Percentiles rank a stretch among this genome's conserved stretches.
Evolutionary conservation across 1,140 invertebrate genomes (phyloP).

Genomic region (Cepaea nemoralis): DNA sequence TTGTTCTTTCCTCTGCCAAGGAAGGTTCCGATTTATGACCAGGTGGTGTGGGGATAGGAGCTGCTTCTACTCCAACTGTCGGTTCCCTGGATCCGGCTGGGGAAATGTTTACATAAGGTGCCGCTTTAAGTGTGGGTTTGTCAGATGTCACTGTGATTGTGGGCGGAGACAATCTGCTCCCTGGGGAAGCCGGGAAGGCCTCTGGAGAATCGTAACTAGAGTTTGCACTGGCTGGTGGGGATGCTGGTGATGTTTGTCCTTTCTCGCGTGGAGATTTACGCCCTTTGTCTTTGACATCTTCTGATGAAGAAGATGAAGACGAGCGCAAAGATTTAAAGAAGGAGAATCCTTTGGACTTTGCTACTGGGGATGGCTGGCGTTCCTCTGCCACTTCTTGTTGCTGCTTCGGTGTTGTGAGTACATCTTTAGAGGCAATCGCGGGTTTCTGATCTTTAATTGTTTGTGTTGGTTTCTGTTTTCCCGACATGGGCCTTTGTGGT

Average conservation of each 20-base stretch:
- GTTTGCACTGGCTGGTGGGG: conserved; percentile 16
- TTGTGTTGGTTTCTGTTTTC: not conserved
- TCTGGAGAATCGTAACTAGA: conserved; percentile 34
- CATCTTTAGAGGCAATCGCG: not conserved
- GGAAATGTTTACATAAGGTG: not conserved
- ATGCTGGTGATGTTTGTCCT: not conserved
- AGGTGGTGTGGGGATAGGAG: not conserved
- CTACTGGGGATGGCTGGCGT: not conserved
- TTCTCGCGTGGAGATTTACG: not conserved
- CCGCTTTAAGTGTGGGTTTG: not conserved
- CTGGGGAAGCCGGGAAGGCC: conserved; percentile 31
- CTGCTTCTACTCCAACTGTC: not conserved
- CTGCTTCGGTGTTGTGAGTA: not conserved
- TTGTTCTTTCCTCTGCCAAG: not conserved
- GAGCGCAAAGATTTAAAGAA: conserved; percentile 35
- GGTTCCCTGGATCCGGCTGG: not conserved
- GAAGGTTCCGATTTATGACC: not conserved
- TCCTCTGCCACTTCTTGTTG: not conserved
- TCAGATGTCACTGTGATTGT: not conserved
- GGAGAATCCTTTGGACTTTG: conserved; percentile 23
- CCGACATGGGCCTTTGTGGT: not conserved
- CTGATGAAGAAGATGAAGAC: conserved; percentile 33
- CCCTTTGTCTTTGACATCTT: conserved; percentile 26
- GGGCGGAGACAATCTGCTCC: conserved; percentile 1
- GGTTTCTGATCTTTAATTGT: not conserved